A percentile compares a stretch with the other conserved stretches of the same genome.
Evolutionary conservation across 2,888 invertebrate genomes (phyloP).

Genomic region (Cetonia aurata): DNA sequence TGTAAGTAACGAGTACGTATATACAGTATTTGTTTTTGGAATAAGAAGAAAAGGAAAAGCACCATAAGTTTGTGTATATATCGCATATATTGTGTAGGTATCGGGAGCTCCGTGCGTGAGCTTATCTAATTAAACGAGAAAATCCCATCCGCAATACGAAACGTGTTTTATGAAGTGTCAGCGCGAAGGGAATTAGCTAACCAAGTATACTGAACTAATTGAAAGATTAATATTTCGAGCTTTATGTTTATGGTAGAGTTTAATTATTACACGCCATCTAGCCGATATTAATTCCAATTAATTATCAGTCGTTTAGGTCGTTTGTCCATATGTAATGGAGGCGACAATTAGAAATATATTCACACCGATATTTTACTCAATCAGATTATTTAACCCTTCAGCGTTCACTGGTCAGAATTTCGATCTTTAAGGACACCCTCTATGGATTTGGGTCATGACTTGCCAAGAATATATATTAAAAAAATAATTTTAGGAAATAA

Average conservation of each 20-base stretch:
- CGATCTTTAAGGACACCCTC: too few species aligned
- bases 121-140: constrained; percentile 14
- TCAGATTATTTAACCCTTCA: too few species aligned
- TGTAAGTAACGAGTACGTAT: too few species aligned
- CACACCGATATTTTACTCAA: too few species aligned
- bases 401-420: too few species aligned
- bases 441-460: too few species aligned
- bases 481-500: too few species aligned
- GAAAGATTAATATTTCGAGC: constrained; percentile 17
- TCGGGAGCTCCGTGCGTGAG: neutral
- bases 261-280: constrained; percentile 5
- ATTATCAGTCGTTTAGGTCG: constrained; percentile 5
- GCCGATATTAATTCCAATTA: constrained; percentile 11
- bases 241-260: constrained; percentile 7
- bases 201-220: constrained; percentile 1
- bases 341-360: neutral
- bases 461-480: too few species aligned
- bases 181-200: constrained; percentile 2
- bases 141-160: constrained; percentile 3
- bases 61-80: too few species aligned
- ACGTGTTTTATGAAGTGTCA: constrained; percentile 9
- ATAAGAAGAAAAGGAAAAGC: too few species aligned
- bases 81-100: too few species aligned
- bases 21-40: too few species aligned
- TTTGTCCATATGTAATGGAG: neutral